phyloP scores from a whole-genome alignment of 1,140 invertebrate species.

The Subanguina moxae region DNA sequence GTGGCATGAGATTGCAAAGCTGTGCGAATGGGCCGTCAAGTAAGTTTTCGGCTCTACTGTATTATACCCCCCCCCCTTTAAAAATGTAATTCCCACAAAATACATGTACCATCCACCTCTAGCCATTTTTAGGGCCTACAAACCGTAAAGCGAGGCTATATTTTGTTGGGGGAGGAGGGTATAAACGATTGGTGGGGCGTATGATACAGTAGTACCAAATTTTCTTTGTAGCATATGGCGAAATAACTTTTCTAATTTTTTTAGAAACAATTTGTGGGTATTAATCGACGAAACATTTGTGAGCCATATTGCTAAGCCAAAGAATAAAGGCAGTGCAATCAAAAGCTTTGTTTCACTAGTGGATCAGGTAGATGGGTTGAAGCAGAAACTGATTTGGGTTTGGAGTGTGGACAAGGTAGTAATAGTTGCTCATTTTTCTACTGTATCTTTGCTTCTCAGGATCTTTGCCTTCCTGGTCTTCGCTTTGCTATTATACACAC shows the following conservation, averaged over 20 bases:
- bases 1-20: slow-evolving; percentile 14
- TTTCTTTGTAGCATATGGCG: no score
- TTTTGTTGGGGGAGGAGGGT: no score
- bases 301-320: slow-evolving; percentile 15
- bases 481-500: slow-evolving; percentile 27
- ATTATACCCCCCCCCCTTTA: no score
- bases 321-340: neutral
- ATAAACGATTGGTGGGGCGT: no score
- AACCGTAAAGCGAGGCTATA: no score
- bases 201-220: slow-evolving; percentile 4
- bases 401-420: slow-evolving; percentile 26
- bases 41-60: no score
- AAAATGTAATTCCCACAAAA: no score
- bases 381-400: slow-evolving; percentile 32
- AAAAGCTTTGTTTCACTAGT: slow-evolving; percentile 12
- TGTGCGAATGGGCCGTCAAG: slow-evolving; percentile 38
- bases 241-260: no score
- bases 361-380: slow-evolving; percentile 17
- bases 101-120: no score
- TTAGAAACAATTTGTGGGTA: slow-evolving; percentile 33
- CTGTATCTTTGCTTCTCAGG: slow-evolving; percentile 16
- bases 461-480: slow-evolving; percentile 29
- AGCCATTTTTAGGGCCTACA: no score
- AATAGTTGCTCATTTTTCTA: slow-evolving; percentile 4
- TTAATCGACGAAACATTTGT: slow-evolving; percentile 40